Conservation (phyloP, 2,113 vertebrate species). For the Falcunculus frontatus region DNA sequence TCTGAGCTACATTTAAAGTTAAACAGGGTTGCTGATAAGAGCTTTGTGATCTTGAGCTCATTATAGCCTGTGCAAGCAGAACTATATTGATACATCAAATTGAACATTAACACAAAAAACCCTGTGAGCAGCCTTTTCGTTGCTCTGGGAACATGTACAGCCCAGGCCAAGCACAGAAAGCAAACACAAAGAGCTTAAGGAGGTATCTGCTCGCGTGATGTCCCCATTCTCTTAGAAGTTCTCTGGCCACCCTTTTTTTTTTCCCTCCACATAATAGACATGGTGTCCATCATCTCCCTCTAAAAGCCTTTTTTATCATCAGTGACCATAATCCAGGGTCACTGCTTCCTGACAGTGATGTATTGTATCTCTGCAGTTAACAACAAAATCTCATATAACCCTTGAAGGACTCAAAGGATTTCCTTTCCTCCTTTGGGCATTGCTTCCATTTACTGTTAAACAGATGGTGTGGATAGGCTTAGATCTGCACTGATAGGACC, state of each 20-base stretch:
- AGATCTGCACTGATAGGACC: neutral
- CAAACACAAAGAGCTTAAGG: neutral
- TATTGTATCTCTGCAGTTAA: conserved; percentile 36
- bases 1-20: conserved; percentile 40
- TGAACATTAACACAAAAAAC: conserved; percentile 41
- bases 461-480: neutral
- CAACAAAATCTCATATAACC: conserved; percentile 40
- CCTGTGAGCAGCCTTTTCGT: neutral
- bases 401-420: conserved; percentile 26
- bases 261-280: neutral
- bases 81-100: conserved; percentile 55
- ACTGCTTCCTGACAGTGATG: conserved; percentile 15
- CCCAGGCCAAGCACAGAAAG: neutral
- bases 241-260: neutral
- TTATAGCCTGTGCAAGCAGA: conserved; percentile 55
- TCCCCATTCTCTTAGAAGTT: neutral
- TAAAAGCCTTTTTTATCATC: conserved; percentile 22
- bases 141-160: conserved; percentile 1
- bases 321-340: conserved; percentile 29
- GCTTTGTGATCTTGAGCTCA: conserved; percentile 53
- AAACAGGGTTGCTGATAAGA: conserved; percentile 47
- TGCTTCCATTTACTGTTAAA: neutral
- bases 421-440: neutral
- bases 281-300: conserved; percentile 4
- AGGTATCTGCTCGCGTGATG: neutral